Evolutionary conservation across 2,797 vertebrate species (phyloP).

Genomic region (Echeneis naucrates): DNA sequence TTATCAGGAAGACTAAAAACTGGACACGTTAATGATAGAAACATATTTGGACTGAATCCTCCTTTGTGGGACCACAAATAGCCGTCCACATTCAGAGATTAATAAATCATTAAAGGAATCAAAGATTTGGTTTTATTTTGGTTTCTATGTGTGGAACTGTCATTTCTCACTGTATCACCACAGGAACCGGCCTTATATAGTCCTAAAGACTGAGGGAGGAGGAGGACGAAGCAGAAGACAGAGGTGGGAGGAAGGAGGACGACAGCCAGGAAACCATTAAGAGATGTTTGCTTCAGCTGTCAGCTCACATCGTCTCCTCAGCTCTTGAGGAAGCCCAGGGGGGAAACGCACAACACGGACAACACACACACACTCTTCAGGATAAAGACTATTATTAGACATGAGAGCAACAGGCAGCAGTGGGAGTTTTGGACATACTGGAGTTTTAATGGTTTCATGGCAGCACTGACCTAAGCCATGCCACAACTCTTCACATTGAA

Average conservation of each 20-base stretch:
- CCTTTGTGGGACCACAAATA: too few relatives aligned
- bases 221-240: constrained; percentile 4
- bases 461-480: neutral
- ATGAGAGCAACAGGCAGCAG: constrained; percentile 25
- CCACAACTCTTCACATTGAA: too few relatives aligned
- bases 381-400: constrained; percentile 47
- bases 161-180: constrained; percentile 28
- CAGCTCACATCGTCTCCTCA: constrained; percentile 35
- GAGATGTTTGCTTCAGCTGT: constrained; percentile 75
- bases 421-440: constrained; percentile 2
- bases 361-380: neutral
- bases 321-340: constrained; percentile 71
- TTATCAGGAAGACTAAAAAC: too few relatives aligned
- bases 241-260: constrained; percentile 12
- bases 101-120: neutral
- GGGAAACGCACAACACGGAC: constrained; percentile 8
- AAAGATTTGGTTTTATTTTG: neutral
- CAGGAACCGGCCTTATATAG: constrained; percentile 71
- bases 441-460: neutral
- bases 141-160: neutral
- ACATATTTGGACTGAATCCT: neutral
- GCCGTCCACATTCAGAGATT: too few relatives aligned
- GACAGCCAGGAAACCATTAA: constrained; percentile 15
- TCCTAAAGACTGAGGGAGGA: constrained; percentile 19
- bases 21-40: too few relatives aligned